A percentile compares a stretch with the other conserved stretches of the same genome.
phyloP scores from a whole-genome alignment of 2,888 invertebrate species.

The Nebria brevicollis region DNA sequence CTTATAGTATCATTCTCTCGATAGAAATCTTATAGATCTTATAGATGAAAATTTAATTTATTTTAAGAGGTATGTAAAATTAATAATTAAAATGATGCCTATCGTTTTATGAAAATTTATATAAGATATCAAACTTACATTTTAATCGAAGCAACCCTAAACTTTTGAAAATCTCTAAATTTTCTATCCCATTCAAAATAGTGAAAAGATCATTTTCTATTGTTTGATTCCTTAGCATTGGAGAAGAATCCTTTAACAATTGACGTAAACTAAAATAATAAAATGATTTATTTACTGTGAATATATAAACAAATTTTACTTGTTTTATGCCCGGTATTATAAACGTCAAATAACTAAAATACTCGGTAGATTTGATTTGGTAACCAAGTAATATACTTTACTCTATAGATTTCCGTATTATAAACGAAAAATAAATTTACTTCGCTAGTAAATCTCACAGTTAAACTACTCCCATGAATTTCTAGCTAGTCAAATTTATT shows the following conservation, averaged over 20 bases:
- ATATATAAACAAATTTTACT: neutral
- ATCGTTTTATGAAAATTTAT: neutral
- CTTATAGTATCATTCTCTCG: too few relatives aligned
- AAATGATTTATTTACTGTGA: conserved; percentile 4
- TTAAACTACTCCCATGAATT: too few relatives aligned
- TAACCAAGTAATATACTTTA: too few relatives aligned
- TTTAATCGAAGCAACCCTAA: conserved; percentile 64
- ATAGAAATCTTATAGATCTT: neutral
- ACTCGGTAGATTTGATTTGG: too few relatives aligned
- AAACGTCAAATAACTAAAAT: too few relatives aligned
- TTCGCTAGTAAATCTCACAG: too few relatives aligned
- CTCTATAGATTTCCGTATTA: too few relatives aligned
- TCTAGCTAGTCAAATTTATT: too few relatives aligned
- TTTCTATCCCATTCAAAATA: conserved; percentile 61
- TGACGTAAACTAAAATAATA: conserved; percentile 62
- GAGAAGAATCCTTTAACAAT: conserved; percentile 62
- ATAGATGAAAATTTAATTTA: neutral
- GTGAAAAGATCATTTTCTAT: conserved; percentile 62
- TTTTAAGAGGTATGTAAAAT: too few relatives aligned
- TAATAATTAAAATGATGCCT: too few relatives aligned
- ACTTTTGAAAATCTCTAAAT: conserved; percentile 64
- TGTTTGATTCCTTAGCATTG: conserved; percentile 60
- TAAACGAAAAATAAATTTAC: too few relatives aligned
- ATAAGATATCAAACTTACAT: conserved; percentile 57
- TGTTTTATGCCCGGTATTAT: too few relatives aligned